A percentile compares a stretch with the other conserved stretches of the same genome.
These are phyloP conservation scores for Lydus trimaculatus DNA, from an alignment of 2,888 invertebrate genomes.

Conservation along the genomic window DNA sequence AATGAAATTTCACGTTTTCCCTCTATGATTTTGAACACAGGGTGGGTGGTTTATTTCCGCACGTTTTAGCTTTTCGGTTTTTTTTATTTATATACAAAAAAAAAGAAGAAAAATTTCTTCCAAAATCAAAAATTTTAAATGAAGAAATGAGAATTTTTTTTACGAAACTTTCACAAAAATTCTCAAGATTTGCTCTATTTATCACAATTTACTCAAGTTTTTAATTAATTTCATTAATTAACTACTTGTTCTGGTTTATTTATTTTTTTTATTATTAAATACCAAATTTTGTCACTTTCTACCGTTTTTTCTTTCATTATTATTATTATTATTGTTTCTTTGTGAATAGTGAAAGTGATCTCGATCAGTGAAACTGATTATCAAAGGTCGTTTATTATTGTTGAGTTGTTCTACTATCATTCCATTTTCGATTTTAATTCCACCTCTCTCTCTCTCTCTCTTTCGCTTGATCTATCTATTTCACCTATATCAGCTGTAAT, in stretches of 20 bases:
- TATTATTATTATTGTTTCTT: background rate
- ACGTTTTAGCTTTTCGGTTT: no score
- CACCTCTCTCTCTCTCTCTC: no score
- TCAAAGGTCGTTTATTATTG: conserved; percentile 1
- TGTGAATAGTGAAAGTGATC: background rate
- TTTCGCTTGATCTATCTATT: no score
- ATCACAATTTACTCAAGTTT: background rate
- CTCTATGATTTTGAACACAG: no score
- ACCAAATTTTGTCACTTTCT: background rate
- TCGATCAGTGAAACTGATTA: conserved; percentile 1
- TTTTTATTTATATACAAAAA: no score
- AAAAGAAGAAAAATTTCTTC: no score
- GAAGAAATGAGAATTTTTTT: background rate
- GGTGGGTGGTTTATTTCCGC: no score
- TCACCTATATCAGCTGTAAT: background rate
- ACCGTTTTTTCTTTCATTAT: background rate
- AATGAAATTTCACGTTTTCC: background rate
- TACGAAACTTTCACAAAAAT: background rate
- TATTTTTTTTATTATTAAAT: background rate
- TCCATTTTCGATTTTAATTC: background rate
- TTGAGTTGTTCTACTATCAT: background rate
- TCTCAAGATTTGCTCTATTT: background rate
- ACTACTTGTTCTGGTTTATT: background rate
- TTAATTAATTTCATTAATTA: background rate
- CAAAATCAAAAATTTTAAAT: no score